Evolutionary conservation across 2,888 invertebrate species (phyloP).

Genomic region (Yponomeuta cagnagella): DNA sequence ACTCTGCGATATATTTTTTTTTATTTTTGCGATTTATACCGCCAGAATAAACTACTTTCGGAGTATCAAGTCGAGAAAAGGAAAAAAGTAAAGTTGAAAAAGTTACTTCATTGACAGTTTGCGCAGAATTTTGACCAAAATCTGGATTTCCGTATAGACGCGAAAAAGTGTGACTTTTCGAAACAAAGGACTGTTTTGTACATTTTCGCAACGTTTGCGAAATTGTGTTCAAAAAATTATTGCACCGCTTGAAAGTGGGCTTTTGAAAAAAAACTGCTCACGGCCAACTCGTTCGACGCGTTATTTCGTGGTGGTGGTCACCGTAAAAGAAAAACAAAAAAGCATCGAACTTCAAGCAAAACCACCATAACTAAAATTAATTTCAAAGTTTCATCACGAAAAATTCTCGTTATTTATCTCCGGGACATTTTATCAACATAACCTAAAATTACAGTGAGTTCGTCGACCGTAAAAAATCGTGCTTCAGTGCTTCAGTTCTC

Average conservation of each 20-base stretch:
- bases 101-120: constrained; percentile 62
- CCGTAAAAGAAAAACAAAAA: constrained; percentile 63
- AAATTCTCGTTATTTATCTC: constrained; percentile 60
- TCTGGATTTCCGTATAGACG: constrained; percentile 74
- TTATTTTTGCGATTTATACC: constrained; percentile 65
- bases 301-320: constrained; percentile 66
- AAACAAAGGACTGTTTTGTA: constrained; percentile 76
- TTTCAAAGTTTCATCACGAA: constrained; percentile 43
- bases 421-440: constrained; percentile 50
- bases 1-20: constrained; percentile 67
- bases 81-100: constrained; percentile 44
- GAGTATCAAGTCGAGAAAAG: constrained; percentile 63
- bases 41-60: constrained; percentile 62
- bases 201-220: constrained; percentile 73
- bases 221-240: constrained; percentile 66
- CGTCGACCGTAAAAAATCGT: constrained; percentile 55
- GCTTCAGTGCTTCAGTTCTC: constrained; percentile 66
- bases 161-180: constrained; percentile 66
- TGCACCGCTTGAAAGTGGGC: constrained; percentile 35
- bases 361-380: constrained; percentile 48
- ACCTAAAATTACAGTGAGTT: constrained; percentile 64
- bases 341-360: constrained; percentile 51
- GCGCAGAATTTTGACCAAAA: constrained; percentile 69
- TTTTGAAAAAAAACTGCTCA: constrained; percentile 48
- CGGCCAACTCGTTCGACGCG: constrained; percentile 67